Conservation (phyloP, 2,113 vertebrate species). For the Sinosuthora webbiana region DNA sequence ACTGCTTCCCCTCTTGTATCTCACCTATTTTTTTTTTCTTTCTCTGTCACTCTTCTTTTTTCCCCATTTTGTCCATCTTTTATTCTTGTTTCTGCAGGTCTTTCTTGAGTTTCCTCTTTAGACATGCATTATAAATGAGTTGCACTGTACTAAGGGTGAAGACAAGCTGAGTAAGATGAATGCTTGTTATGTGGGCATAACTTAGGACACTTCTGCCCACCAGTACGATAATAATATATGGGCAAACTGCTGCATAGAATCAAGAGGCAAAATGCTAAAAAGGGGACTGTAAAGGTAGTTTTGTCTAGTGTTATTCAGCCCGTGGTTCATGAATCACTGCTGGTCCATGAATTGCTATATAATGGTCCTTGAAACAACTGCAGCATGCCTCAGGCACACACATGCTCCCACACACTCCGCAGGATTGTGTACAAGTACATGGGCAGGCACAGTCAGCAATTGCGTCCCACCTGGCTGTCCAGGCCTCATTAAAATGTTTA, state of each 20-base stretch:
- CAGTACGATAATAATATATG: not conserved
- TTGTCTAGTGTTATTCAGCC: not conserved
- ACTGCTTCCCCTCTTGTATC: not conserved
- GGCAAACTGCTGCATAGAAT: not conserved
- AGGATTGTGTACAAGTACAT: not conserved
- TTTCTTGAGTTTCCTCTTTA: not conserved
- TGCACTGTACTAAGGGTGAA: not conserved
- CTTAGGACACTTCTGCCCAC: fast-evolving
- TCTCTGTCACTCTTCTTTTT: not conserved
- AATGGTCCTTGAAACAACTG: not conserved
- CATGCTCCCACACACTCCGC: not conserved
- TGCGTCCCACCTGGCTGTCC: not conserved
- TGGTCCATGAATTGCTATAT: not conserved
- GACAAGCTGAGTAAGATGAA: not conserved
- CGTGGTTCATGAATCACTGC: not conserved
- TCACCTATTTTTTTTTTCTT: not conserved
- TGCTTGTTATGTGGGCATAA: not conserved
- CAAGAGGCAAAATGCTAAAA: not conserved
- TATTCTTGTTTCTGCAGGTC: not conserved
- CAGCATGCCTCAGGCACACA: not conserved
- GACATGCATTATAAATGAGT: not conserved
- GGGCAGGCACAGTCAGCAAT: not conserved
- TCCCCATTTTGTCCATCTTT: not conserved
- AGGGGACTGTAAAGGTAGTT: not conserved
- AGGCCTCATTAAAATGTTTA: not conserved